These are phyloP conservation scores for Nineta flava DNA, from an alignment of 2,888 invertebrate genomes.

Conservation along the genomic window DNA sequence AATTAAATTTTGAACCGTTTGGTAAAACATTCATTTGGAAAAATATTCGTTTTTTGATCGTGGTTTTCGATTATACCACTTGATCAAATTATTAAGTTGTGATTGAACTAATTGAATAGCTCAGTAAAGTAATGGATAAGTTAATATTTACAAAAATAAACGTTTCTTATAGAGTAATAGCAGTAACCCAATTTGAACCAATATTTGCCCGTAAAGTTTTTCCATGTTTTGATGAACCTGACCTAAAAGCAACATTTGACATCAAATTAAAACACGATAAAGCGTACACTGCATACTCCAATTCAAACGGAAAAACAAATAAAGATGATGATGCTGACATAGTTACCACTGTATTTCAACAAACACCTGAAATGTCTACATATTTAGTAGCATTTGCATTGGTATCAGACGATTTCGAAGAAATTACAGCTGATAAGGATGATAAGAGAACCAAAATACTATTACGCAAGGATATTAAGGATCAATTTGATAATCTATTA, in stretches of 20 bases:
- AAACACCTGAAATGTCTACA: slow-evolving; percentile 39
- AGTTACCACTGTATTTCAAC: slow-evolving; percentile 17
- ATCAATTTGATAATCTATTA: background rate
- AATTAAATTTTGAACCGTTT: too few relatives aligned
- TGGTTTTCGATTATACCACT: too few relatives aligned
- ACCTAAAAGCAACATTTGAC: slow-evolving; percentile 47
- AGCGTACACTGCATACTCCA: slow-evolving; percentile 17
- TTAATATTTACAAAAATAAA: too few relatives aligned
- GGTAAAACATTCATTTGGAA: too few relatives aligned
- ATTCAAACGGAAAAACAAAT: slow-evolving; percentile 8
- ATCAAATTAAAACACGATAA: slow-evolving; percentile 40
- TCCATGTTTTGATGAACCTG: slow-evolving; percentile 63
- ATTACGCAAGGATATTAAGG: background rate
- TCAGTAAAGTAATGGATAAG: too few relatives aligned
- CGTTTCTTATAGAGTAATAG: slow-evolving; percentile 31
- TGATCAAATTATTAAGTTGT: too few relatives aligned
- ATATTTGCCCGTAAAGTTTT: slow-evolving; percentile 50
- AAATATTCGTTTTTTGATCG: too few relatives aligned
- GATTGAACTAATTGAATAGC: too few relatives aligned
- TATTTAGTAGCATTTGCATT: slow-evolving; percentile 56
- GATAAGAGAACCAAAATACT: background rate
- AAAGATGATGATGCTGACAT: background rate
- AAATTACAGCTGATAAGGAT: background rate
- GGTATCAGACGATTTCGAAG: background rate
- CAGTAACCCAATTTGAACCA: slow-evolving; percentile 51